These are phyloP conservation scores for Pseudorectes ferrugineus DNA, from an alignment of 2,113 vertebrate genomes.

Conservation along the genomic window DNA sequence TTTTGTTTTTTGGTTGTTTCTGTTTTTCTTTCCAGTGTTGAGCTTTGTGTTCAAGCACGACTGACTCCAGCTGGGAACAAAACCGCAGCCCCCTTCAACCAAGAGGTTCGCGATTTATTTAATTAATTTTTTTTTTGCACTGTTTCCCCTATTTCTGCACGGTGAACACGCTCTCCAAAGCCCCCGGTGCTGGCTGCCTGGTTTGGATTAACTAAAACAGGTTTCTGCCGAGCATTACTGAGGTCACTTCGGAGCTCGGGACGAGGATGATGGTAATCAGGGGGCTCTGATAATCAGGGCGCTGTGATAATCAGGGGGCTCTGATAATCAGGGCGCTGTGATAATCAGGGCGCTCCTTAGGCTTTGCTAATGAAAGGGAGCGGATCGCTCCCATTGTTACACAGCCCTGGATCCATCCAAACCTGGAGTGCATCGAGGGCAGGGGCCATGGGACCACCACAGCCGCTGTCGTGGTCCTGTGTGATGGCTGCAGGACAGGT, in stretches of 20 bases:
- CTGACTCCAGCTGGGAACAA: neutral
- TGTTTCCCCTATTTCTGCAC: neutral
- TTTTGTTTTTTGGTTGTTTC: neutral
- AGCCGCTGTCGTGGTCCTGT: rapidly evolving
- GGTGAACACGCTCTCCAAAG: neutral
- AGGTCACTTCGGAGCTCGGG: neutral
- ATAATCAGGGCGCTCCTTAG: rapidly evolving
- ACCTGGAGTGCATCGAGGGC: rapidly evolving
- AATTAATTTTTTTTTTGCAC: neutral
- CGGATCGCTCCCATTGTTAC: rapidly evolving
- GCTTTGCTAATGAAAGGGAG: neutral
- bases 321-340: neutral
- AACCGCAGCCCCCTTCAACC: neutral
- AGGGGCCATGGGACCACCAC: neutral
- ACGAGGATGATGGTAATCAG: neutral
- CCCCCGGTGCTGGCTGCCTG: neutral
- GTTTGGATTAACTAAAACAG: neutral
- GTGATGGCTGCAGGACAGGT: rapidly evolving
- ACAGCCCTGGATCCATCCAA: neutral
- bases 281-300: neutral
- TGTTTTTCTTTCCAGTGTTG: neutral
- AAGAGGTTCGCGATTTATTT: neutral
- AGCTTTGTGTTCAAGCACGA: neutral
- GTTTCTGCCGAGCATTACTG: neutral
- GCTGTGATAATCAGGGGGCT: neutral